phyloP scores from a whole-genome alignment of 2,113 vertebrate genomes.

The Oryzias celebensis region DNA sequence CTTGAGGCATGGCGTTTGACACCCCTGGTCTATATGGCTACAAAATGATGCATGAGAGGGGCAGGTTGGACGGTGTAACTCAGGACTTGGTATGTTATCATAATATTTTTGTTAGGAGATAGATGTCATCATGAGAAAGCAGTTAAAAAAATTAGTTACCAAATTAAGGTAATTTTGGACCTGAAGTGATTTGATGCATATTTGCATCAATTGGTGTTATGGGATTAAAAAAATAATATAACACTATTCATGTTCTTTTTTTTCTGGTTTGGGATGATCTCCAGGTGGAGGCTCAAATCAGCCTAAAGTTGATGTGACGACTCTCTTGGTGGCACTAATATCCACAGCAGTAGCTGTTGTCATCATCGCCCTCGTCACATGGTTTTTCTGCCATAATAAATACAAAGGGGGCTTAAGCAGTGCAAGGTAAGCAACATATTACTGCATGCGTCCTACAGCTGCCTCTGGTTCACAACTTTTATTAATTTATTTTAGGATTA shows the following conservation, averaged over 20 bases:
- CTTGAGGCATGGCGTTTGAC: too few relatives aligned
- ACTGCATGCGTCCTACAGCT: background rate
- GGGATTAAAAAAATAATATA: background rate
- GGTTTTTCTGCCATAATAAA: slow-evolving; percentile 81
- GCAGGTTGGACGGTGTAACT: too few relatives aligned
- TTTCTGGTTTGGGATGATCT: slow-evolving; percentile 9
- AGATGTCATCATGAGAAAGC: too few relatives aligned
- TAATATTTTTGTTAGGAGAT: too few relatives aligned
- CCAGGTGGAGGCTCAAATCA: slow-evolving; percentile 49
- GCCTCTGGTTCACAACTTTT: background rate
- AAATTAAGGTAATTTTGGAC: too few relatives aligned
- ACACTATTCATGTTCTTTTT: background rate
- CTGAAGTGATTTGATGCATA: too few relatives aligned
- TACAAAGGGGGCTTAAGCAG: slow-evolving; percentile 56
- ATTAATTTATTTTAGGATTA: too few relatives aligned
- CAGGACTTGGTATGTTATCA: too few relatives aligned
- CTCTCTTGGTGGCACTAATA: slow-evolving; percentile 87
- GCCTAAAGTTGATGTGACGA: slow-evolving; percentile 82
- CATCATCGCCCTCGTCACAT: slow-evolving; percentile 78
- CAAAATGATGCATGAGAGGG: too few relatives aligned
- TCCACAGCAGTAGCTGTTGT: slow-evolving; percentile 81
- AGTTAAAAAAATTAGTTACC: too few relatives aligned
- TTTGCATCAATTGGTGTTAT: background rate
- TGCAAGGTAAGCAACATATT: slow-evolving; percentile 51
- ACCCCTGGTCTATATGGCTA: too few relatives aligned